Evolutionary conservation across 2,113 vertebrate genomes (phyloP).

Genomic region (Atractosteus spatula): DNA sequence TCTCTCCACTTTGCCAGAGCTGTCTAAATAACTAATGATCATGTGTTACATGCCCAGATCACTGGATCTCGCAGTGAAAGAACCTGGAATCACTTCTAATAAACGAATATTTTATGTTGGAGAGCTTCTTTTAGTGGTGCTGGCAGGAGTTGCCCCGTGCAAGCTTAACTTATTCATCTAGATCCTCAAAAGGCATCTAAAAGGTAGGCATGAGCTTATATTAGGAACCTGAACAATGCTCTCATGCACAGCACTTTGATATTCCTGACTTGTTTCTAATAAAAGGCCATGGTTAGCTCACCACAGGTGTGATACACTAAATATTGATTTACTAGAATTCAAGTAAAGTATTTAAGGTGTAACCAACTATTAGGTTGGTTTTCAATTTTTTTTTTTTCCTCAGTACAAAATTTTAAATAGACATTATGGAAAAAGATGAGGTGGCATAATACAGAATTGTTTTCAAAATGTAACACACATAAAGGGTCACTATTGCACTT

Average conservation of each 20-base stretch:
- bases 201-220: background rate
- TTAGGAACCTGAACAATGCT: background rate
- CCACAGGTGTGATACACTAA: no score
- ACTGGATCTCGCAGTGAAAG: background rate
- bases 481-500: no score
- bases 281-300: background rate
- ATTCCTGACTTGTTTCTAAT: no score
- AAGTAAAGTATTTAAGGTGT: no score
- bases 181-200: background rate
- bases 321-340: no score
- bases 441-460: no score
- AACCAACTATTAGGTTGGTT: no score
- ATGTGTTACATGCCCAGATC: background rate
- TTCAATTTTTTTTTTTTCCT: no score
- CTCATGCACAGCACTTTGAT: no score
- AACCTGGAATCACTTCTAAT: conserved; percentile 2
- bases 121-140: background rate
- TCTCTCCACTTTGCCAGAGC: background rate
- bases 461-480: no score
- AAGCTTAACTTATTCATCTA: background rate
- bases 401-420: no score
- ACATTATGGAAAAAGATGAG: no score
- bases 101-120: background rate
- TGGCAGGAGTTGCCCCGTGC: background rate
- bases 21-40: background rate